A percentile compares a stretch with the other conserved stretches of the same genome.
Evolutionary conservation across 2,797 vertebrate genomes (phyloP).

Genomic region (Sebastiscus tertius): DNA sequence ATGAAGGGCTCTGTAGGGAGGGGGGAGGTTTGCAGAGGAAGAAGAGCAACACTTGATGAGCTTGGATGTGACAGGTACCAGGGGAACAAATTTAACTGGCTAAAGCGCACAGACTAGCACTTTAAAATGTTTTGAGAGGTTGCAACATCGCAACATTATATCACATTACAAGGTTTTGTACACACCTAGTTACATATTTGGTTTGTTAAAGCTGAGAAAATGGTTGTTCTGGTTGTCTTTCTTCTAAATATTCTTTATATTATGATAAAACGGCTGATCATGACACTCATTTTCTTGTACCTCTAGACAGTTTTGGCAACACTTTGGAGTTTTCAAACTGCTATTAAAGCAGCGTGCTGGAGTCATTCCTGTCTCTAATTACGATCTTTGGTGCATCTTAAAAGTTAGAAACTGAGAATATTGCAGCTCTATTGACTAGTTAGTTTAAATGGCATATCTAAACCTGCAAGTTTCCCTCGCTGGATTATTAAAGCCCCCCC

Average conservation of each 20-base stretch:
- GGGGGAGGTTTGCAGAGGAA: conserved; percentile 1
- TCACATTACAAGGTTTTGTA: neutral
- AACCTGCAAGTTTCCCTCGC: neutral
- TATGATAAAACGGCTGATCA: neutral
- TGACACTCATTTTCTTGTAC: neutral
- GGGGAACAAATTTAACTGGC: conserved; percentile 2
- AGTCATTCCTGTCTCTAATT: neutral
- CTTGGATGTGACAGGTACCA: conserved; percentile 16
- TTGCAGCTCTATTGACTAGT: neutral
- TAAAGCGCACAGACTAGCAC: neutral
- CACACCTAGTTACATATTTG: neutral
- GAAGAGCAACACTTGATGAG: conserved; percentile 28
- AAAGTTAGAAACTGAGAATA: neutral
- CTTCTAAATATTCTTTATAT: neutral
- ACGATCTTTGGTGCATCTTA: neutral
- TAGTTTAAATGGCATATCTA: neutral
- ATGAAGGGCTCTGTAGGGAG: conserved; percentile 18
- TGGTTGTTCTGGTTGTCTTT: too few species aligned
- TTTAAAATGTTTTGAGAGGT: neutral
- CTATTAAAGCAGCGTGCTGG: neutral
- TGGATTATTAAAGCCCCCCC: neutral
- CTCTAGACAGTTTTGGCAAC: neutral
- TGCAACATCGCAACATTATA: neutral
- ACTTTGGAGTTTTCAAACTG: neutral
- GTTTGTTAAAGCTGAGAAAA: neutral